Evolutionary conservation across 2,113 vertebrate species (phyloP), one percentile per base, ranked within the genome.

Genomic region (Heptranchias perlo): DNA sequence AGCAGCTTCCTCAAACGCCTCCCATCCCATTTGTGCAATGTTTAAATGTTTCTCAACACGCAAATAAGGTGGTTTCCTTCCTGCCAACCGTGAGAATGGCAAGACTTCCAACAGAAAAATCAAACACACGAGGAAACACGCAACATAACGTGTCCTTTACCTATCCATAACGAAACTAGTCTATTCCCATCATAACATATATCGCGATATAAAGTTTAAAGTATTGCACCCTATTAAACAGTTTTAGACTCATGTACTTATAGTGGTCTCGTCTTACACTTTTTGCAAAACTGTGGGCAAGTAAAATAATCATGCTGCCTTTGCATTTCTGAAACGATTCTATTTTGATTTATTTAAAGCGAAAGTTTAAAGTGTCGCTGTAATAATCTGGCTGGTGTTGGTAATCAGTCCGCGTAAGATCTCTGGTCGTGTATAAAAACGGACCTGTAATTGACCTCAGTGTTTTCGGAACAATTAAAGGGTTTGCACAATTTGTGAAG

Each of bases 61-160:
- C 94, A 95, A 95, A 94, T 94, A 94, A 95, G 44, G 94, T 95
- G 64, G 93, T 69, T 95, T 95, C 94, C 94, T 95, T 95, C 94
- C 94, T 95, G 94, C 47, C 94, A 95, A 73, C 94, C 94, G 94
- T 95, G 94, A 95, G 94, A 95, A 95, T 95, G 39, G 94, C 92
- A 49, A 52, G 31, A 95, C 64, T 95, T 95, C 44, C 64, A 69
- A 69, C 44, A 95, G 93, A 49, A 62, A 16, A 67, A 47, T 52
- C 64, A 95, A 69, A 62, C 39, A 64, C 89, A 93, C 3, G 58
- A 93, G 89, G 89, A 93, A 93, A 93, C 18, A 62, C 93, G 39
- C 92, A 64, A 47, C 39, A 3, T 8, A 69, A 35, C 94, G 35
- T 94, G 93, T 49, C 25, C 61, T 16, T 35, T 95, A 49, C 25